These are phyloP conservation scores for Chelmon rostratus DNA, from an alignment of 2,797 vertebrate species.

Conservation along the genomic window DNA sequence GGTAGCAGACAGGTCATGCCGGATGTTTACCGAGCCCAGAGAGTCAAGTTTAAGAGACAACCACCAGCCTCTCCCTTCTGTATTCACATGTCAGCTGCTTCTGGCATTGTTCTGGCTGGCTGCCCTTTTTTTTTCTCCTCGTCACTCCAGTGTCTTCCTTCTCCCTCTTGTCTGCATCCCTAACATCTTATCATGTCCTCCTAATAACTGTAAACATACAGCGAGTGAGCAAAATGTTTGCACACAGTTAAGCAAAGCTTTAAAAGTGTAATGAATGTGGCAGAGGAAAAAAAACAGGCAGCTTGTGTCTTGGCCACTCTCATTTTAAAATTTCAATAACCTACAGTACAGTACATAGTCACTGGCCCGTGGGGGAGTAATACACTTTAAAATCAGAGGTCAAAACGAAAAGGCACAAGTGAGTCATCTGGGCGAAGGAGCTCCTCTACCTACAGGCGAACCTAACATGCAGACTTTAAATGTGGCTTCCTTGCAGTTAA, in stretches of 20 bases:
- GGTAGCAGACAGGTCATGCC: slow-evolving; percentile 22
- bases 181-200: background rate
- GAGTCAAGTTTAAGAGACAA: slow-evolving; percentile 18
- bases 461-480: slow-evolving; percentile 7
- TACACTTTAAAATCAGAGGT: slow-evolving; percentile 41
- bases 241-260: slow-evolving; percentile 3
- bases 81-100: slow-evolving; percentile 10
- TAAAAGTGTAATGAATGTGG: background rate
- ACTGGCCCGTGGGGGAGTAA: slow-evolving; percentile 40
- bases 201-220: background rate
- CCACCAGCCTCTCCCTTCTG: slow-evolving; percentile 4
- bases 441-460: slow-evolving; percentile 9
- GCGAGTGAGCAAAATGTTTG: background rate
- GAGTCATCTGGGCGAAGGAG: slow-evolving; percentile 57
- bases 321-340: slow-evolving; percentile 28
- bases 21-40: slow-evolving; percentile 17
- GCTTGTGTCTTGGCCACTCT: slow-evolving; percentile 3
- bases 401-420: slow-evolving; percentile 41
- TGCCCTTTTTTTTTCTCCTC: slow-evolving; percentile 7
- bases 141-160: background rate
- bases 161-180: background rate
- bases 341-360: slow-evolving; percentile 24
- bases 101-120: slow-evolving; percentile 20
- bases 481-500: background rate
- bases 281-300: background rate